Base-by-base conservation (phyloP, 1,140 invertebrate genomes). In the Bombus sylvicola region DNA sequence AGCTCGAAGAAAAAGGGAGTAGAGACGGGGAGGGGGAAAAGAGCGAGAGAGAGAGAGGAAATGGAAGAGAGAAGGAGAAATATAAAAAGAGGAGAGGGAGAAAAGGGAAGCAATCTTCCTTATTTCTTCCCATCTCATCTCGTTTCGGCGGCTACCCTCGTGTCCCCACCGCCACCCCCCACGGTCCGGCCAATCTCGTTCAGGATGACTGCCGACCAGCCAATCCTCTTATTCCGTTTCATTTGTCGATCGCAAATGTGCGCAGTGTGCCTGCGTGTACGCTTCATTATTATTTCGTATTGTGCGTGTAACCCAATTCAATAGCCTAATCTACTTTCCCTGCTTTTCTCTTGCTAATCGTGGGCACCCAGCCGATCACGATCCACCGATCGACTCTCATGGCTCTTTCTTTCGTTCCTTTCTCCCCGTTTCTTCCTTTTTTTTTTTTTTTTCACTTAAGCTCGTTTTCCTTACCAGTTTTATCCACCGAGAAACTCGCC, bases 191-290 rank as follows among this genome's bases (percentile, higher is more conserved):
- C 86, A 81, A 80, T 87, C 81, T 77, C 39, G 82, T 85, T 75
- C 53, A n/a, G 74, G 62, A 85, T 82, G 80, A 82, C 77, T 81
- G 62, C 41, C 71, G 84, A 39, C 59, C 75, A 80, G 62, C 83
- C 85, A 87, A 87, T 85, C 90, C 88, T 89, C 90, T 92, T 91
- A 91, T 93, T 93, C 91, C 88, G 91, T 89, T 91, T 92, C 88
- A 92, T 92, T 93, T 91, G 90, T 88, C 92, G 90, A 92, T 92
- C 77, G 88, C 87, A 68, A 74, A 43, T 25, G 57, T n/a, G 22
- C 74, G 2, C 43, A 53, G 71, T 28, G 34, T 53, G 73, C 41
- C 13, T 22, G 53, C 77, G 43, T 68, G 25, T 69, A 39, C 57
- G 57, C 53, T 78, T 74, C 75, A 88, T 92, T 92, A 91, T 92